Base-by-base conservation (phyloP, 2,113 vertebrate species). In the Procavia capensis region DNA sequence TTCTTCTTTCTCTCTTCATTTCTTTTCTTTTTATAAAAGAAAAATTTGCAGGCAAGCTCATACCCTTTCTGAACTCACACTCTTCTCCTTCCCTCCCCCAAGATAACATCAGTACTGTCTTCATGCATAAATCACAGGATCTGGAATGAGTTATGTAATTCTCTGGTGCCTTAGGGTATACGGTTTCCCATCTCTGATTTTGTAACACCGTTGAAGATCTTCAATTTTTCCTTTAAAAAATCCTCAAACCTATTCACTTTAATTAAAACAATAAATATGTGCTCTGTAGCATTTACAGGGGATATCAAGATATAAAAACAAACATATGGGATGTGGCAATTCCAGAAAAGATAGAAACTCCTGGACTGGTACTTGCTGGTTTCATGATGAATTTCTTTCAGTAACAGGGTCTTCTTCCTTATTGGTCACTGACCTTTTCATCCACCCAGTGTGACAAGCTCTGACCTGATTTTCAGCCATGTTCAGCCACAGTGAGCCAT, bases 231-330 rank as follows among this genome's bases (percentile, higher is more conserved):
- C 89, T 83, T 95, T 79, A 29, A 31, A 31, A 85, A 93, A 91
- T 82, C 50, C 75, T 95, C 81, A 72, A 85, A 70, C 24, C 74
- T 94, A 66, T 78, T 89, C 27, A 3, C 66, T 96, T 94, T 90
- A 88, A 96, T 89, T 88, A 86, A 94, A 94, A 86, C 85, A 66
- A 72, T 91, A 91, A 84, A 88, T 86, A 95, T 13, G 31, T 6
- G 31, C 61, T 85, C n/a, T 31, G 34, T 54, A 80, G 59, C 68
- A 29, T 93, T 97, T 66, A 27, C 36, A 80, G 14, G 81, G 91
- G 83, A 47, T 63, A 74, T 81, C 5, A 70, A 84, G 68, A 43
- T 41, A 90, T 70, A 68, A 75, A 89, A 93, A n/a, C 47, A 90
- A 72, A 78, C 57, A 91, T 88, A 89, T n/a, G 54, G 81, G 80